Evolutionary conservation across 2,113 vertebrate species (phyloP).

Genomic region (Nesoenas mayeri): DNA sequence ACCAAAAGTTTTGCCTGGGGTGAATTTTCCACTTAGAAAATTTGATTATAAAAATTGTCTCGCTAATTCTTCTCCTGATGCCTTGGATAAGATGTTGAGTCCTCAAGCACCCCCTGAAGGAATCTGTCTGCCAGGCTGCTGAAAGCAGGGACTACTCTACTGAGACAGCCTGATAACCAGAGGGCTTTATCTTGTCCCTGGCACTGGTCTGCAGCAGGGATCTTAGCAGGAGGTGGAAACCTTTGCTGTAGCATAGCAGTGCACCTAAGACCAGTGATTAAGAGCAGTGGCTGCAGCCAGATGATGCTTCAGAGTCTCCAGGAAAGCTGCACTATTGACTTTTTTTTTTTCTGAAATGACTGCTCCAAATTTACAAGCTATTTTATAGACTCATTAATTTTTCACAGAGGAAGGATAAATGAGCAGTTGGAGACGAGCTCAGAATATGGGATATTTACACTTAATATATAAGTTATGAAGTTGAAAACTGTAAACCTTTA

Average conservation of each 20-base stretch:
- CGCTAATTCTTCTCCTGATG: background rate
- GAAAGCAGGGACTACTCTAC: background rate
- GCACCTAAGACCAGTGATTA: background rate
- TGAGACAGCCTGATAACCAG: background rate
- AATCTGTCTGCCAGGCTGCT: background rate
- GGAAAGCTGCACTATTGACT: background rate
- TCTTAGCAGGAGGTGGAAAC: background rate
- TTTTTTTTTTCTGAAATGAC: background rate
- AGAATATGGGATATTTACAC: conserved; percentile 10
- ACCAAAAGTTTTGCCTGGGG: background rate
- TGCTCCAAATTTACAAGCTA: conserved; percentile 23
- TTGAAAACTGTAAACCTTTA: conserved; percentile 20
- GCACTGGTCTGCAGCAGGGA: background rate
- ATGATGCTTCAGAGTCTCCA: background rate
- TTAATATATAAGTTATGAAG: conserved; percentile 40
- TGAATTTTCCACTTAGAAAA: background rate
- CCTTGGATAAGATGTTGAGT: background rate
- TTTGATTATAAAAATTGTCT: background rate
- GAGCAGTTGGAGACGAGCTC: background rate
- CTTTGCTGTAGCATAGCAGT: background rate
- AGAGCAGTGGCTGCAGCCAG: background rate
- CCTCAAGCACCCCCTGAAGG: background rate
- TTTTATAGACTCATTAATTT: conserved; percentile 45
- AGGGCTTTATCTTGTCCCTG: background rate
- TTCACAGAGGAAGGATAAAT: conserved; percentile 28